phyloP scores from a whole-genome alignment of 2,113 vertebrate genomes.

The Conger conger region DNA sequence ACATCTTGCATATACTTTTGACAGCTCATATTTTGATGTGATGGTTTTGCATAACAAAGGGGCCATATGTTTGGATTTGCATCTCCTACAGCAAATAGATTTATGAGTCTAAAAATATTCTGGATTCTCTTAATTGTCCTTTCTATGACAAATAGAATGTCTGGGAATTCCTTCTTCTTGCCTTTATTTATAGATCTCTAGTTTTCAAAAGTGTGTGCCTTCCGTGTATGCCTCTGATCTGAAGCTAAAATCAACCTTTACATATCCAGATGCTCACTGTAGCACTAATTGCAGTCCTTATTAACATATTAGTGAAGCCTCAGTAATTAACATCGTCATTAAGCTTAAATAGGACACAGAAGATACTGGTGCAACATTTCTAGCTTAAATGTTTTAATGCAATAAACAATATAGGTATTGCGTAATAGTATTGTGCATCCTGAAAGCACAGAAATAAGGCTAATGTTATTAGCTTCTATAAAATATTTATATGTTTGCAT shows the following conservation, averaged over 20 bases:
- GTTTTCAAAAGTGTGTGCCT: background rate
- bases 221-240: background rate
- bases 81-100: background rate
- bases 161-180: background rate
- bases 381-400: slow-evolving; percentile 37
- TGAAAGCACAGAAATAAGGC: background rate
- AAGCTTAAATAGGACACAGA: slow-evolving; percentile 42
- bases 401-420: background rate
- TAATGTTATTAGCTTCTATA: too few species aligned
- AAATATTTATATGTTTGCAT: too few species aligned
- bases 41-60: background rate
- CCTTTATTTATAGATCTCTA: background rate
- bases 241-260: slow-evolving; percentile 38
- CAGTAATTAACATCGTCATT: slow-evolving; percentile 54
- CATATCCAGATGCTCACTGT: slow-evolving; percentile 43
- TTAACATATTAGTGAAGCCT: slow-evolving; percentile 56
- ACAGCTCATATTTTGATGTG: background rate
- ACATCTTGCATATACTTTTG: background rate
- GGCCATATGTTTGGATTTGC: background rate
- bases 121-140: background rate
- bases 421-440: background rate
- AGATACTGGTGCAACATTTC: slow-evolving; percentile 24
- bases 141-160: background rate
- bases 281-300: slow-evolving; percentile 53
- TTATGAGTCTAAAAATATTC: background rate